Conservation (phyloP, 2,888 invertebrate genomes). For the Troilus luridus region DNA sequence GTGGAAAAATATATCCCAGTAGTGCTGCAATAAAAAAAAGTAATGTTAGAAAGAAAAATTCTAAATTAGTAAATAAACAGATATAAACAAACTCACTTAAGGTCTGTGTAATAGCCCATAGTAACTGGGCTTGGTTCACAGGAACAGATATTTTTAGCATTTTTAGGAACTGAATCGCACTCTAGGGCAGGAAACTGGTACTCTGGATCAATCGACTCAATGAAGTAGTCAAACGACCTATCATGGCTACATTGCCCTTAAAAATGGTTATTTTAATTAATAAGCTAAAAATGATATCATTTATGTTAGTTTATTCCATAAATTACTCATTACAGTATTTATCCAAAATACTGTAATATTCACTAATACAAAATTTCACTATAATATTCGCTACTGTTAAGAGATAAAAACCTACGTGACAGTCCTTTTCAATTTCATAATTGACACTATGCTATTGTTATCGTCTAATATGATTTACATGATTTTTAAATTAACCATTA, state of each 20-base stretch:
- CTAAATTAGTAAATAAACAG: background rate
- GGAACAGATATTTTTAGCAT: background rate
- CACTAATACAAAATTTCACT: background rate
- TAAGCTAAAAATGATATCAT: background rate
- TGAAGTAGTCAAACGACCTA: conserved; percentile 62
- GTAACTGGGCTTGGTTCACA: background rate
- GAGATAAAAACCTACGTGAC: background rate
- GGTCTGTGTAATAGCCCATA: background rate
- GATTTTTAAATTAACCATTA: background rate
- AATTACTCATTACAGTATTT: background rate
- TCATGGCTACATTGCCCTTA: conserved; percentile 63
- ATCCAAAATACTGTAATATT: background rate
- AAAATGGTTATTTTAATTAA: background rate
- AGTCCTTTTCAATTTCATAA: background rate
- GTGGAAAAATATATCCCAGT: background rate
- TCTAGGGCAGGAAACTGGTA: conserved; percentile 57
- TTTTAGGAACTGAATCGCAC: conserved; percentile 54
- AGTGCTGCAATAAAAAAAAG: background rate
- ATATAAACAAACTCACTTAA: background rate
- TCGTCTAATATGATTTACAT: background rate
- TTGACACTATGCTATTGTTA: background rate
- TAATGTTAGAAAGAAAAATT: background rate
- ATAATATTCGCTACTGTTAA: background rate
- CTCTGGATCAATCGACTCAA: conserved; percentile 61
- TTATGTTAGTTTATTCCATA: background rate